Percentiles rank a stretch among this genome's conserved stretches.
Conservation (phyloP, 2,113 vertebrate species). For the Picathartes gymnocephalus region DNA sequence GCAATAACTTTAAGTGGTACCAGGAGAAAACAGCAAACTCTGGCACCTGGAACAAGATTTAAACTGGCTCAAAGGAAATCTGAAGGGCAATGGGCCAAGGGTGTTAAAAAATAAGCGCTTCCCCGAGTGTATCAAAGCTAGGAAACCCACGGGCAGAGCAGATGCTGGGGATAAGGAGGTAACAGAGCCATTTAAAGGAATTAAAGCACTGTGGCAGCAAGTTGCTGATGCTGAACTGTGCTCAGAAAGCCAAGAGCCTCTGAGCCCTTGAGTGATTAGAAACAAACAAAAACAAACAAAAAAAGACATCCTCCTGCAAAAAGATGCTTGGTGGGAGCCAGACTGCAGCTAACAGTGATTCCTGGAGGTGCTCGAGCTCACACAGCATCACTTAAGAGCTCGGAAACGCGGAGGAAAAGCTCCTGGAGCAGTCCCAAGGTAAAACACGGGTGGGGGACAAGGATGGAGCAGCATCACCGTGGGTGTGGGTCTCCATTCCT, state of each 20-base stretch:
- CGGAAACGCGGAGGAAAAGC: fast-evolving
- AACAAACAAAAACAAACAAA: background rate
- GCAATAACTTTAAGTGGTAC: background rate
- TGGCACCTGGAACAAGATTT: background rate
- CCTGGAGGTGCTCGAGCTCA: background rate
- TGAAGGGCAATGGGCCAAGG: background rate
- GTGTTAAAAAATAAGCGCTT: background rate
- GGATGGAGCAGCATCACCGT: background rate
- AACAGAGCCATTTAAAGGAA: background rate
- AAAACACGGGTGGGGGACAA: fast-evolving
- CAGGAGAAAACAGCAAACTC: background rate
- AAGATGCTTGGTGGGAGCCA: background rate
- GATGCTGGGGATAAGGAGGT: background rate
- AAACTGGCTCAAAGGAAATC: background rate
- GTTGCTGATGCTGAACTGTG: background rate
- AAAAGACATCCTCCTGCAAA: background rate
- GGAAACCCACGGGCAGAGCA: background rate
- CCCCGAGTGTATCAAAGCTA: background rate
- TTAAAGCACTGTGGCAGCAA: background rate
- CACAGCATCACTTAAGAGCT: background rate
- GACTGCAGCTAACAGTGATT: background rate
- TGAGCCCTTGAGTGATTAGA: fast-evolving
- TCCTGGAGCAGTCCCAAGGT: background rate
- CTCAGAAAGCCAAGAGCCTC: background rate
- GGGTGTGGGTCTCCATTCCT: fast-evolving